phyloP scores from a whole-genome alignment of 2,797 vertebrate genomes.

The Helarctos malayanus region DNA sequence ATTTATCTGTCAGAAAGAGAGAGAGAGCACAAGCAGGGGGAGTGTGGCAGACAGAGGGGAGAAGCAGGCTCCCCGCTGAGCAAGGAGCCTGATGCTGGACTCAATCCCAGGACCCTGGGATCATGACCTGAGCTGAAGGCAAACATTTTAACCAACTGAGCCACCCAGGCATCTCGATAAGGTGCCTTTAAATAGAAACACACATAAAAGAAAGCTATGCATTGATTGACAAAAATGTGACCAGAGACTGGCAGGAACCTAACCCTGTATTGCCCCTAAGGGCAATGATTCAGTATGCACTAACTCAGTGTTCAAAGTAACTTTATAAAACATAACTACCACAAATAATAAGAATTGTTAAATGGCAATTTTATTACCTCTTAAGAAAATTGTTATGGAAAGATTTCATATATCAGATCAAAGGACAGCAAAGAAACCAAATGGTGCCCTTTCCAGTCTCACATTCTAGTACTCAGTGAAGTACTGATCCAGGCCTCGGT shows the following conservation, averaged over 20 bases:
- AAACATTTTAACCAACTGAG: not conserved
- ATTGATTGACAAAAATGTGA: not conserved
- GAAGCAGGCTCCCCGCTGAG: not conserved
- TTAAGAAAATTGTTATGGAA: not conserved
- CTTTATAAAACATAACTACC: not conserved
- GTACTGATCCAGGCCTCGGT: not conserved
- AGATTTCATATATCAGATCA: not conserved
- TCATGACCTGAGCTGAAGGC: not conserved
- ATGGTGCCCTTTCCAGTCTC: not conserved
- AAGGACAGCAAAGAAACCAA: not conserved
- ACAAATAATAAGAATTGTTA: conserved; percentile 19
- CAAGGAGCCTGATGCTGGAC: too few species aligned
- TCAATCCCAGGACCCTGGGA: not conserved
- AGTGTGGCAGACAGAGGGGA: not conserved
- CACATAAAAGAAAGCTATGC: not conserved
- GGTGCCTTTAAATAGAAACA: conserved; percentile 30
- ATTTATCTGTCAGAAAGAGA: not conserved
- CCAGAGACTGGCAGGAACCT: not conserved
- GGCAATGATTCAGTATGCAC: not conserved
- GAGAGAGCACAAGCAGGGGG: not conserved
- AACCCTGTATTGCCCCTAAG: not conserved
- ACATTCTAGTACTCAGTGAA: not conserved
- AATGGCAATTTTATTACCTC: not conserved
- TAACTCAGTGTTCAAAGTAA: not conserved
- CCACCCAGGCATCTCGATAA: not conserved